Evolutionary conservation across 2,888 invertebrate species (phyloP), one percentile per base, ranked within the genome.

Genomic region (Metalampra italica): DNA sequence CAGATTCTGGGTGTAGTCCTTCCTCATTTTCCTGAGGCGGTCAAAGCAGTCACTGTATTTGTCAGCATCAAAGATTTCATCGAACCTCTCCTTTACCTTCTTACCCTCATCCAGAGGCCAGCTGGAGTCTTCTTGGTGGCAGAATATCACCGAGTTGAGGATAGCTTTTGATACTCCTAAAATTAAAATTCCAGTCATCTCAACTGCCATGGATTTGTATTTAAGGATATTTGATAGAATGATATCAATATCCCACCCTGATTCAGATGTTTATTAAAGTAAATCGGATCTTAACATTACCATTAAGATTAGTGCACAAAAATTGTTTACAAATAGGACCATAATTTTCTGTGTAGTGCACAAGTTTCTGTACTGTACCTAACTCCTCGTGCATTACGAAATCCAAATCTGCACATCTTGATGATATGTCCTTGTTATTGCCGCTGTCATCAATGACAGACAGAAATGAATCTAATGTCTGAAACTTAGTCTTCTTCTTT

Each of bases 21-120:
- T 95, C n/a, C 92, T 89, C 53, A 92, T 78, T 65, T 93, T 93
- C 34, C 92, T 90, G 3, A 96, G 90, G 13, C 82, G 86, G 47
- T 98, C 97, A 60, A 98, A 91, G 53, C 96, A 96, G 72, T 96
- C 97, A 62, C 97, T 97, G 73, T 97, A 98, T 69, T 94, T 94
- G 0, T 95, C 94, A 0, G 98, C 96, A 67, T 98, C 98, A 89
- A 99, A 99, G 62, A 99, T 99, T 55, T 96, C 97, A 91, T 99
- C 99, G 90, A 99, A 99, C 61, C 95, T 95, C 58, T 96, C 95
- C 75, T 99, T 99, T 0, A 99, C 91, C 64, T 95, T 95, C 75
- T 97, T 96, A 0, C 95, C 95, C 78, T 98, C 97, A 72, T 97
- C 96, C 47, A 99, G 85, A 0, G 99, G 99, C 98, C 99, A 99